Evolutionary conservation across 2,113 vertebrate genomes (phyloP).

Genomic region (Nesoenas mayeri): DNA sequence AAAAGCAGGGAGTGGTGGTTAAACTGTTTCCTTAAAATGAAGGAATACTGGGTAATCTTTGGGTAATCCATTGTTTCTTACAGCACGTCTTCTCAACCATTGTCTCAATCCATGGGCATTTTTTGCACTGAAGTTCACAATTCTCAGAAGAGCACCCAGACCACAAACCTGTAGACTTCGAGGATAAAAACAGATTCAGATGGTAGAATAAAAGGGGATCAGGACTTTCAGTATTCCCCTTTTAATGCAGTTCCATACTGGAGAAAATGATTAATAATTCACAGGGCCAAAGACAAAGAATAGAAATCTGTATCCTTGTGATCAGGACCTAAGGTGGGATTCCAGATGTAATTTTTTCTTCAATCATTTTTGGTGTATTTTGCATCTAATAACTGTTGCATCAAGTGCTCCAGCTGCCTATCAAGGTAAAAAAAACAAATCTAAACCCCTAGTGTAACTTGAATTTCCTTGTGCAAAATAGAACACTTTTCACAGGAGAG

Average conservation of each 20-base stretch:
- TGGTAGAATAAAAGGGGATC: neutral
- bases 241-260: neutral
- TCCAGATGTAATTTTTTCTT: neutral
- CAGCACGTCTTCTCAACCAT: neutral
- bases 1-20: neutral
- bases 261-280: neutral
- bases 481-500: neutral
- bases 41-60: neutral
- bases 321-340: neutral
- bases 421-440: neutral
- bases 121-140: neutral
- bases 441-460: neutral
- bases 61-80: neutral
- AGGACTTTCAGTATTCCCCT: neutral
- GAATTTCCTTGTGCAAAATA: neutral
- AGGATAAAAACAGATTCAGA: neutral
- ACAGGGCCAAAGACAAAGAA: neutral
- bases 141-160: neutral
- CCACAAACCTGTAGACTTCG: neutral
- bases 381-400: neutral
- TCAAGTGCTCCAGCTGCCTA: neutral
- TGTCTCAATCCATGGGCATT: neutral
- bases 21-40: neutral
- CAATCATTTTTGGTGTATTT: neutral
- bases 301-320: neutral